phyloP scores from a whole-genome alignment of 1,140 invertebrate species.

The Drosophila willistoni region DNA sequence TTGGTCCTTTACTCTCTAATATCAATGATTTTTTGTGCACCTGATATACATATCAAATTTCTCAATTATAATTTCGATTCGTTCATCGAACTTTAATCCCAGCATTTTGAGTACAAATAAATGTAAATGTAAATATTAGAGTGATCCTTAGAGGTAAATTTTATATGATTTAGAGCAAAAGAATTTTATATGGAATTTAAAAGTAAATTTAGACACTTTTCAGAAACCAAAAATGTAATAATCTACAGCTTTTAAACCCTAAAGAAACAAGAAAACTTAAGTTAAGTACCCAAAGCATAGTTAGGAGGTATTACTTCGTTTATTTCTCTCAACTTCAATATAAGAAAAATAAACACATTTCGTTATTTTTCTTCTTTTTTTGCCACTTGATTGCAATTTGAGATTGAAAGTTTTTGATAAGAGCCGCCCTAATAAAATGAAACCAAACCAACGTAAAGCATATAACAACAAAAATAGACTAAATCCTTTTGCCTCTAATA shows the following conservation, averaged over 20 bases:
- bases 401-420: neutral
- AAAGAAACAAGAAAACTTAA: too few species aligned
- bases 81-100: neutral
- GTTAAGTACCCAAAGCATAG: too few species aligned
- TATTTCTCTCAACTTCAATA: too few species aligned
- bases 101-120: neutral
- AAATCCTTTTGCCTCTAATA: conserved; percentile 11
- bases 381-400: neutral
- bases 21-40: neutral
- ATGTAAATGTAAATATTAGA: neutral
- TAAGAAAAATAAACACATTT: too few species aligned
- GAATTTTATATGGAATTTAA: too few species aligned
- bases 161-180: too few species aligned
- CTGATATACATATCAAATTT: neutral
- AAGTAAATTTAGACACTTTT: too few species aligned
- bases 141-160: neutral
- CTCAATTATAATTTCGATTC: conserved; percentile 2
- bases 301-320: too few species aligned
- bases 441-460: neutral
- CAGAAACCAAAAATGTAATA: too few species aligned
- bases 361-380: too few species aligned
- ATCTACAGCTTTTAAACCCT: too few species aligned
- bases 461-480: conserved; percentile 16
- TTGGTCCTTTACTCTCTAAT: neutral
- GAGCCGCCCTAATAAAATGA: neutral